Percentiles rank a stretch among this genome's conserved stretches.
phyloP scores from a whole-genome alignment of 2,113 vertebrate species.

The Tychaedon coryphoeus region DNA sequence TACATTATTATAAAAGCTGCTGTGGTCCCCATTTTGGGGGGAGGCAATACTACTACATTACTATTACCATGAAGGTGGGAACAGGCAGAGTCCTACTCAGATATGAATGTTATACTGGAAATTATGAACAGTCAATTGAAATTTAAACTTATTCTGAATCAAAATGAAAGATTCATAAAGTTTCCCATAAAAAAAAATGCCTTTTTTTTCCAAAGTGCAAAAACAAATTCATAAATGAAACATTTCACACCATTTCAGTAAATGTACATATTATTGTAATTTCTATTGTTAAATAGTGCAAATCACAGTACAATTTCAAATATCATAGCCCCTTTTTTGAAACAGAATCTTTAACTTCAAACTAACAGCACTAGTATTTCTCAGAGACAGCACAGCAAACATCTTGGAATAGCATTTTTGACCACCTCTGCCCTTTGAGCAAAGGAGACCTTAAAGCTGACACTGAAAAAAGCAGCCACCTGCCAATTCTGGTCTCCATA shows the following conservation, averaged over 20 bases:
- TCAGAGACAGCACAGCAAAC: not conserved
- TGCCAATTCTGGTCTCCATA: not conserved
- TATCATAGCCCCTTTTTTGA: not conserved
- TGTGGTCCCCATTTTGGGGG: rapidly evolving
- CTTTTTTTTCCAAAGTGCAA: not conserved
- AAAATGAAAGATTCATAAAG: not conserved
- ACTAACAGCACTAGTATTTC: not conserved
- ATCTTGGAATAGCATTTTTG: not conserved
- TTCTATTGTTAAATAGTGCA: not conserved
- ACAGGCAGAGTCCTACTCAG: not conserved
- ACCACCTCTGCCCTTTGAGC: not conserved
- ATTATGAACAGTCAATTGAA: not conserved
- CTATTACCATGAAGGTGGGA: not conserved
- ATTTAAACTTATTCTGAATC: constrained; percentile 3
- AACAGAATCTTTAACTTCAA: not conserved
- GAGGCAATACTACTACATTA: not conserved
- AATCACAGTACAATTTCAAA: not conserved
- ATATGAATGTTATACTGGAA: not conserved
- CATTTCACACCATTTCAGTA: constrained; percentile 1
- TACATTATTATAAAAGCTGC: not conserved
- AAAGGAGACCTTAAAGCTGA: not conserved
- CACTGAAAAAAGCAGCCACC: not conserved
- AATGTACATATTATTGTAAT: not conserved
- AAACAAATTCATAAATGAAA: not conserved
- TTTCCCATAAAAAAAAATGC: not conserved